A percentile compares a stretch with the other conserved stretches of the same genome.
Evolutionary conservation across 2,113 vertebrate species (phyloP).

Genomic region (Phocoena sinus): DNA sequence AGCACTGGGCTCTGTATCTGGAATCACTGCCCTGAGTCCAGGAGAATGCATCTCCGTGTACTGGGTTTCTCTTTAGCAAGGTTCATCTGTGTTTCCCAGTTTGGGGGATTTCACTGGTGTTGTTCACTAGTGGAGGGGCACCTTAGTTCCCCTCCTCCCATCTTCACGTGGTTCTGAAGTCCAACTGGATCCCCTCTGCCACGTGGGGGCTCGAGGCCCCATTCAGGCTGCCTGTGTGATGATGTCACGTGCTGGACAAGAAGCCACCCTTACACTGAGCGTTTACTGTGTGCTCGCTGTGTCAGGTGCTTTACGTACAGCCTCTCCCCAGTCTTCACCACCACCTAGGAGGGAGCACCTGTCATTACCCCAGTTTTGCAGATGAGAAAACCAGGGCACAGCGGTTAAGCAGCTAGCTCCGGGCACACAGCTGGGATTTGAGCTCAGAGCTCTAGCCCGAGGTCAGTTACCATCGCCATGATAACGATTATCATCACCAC

Average conservation of each 20-base stretch:
- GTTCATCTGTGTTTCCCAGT: not conserved
- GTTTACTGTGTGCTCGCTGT: not conserved
- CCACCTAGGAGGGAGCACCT: not conserved
- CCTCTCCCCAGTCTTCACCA: not conserved
- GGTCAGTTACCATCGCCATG: not conserved
- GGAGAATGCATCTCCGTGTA: not conserved
- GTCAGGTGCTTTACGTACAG: not conserved
- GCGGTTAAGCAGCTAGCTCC: not conserved
- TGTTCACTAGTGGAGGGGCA: not conserved
- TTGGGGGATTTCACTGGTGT: not conserved
- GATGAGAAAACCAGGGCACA: not conserved
- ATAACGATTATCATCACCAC: not conserved
- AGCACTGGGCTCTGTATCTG: not conserved
- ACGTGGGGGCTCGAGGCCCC: fast-evolving
- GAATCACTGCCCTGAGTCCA: not conserved
- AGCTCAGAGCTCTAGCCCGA: not conserved
- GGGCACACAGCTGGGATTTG: not conserved
- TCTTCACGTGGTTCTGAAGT: not conserved
- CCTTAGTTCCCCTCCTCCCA: not conserved
- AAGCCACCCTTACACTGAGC: not conserved
- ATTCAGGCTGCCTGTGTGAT: not conserved
- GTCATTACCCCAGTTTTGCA: not conserved
- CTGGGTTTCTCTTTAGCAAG: not conserved
- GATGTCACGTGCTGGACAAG: not conserved
- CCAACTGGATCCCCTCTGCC: not conserved